Base-by-base conservation (phyloP, 2,888 invertebrate genomes). In the Liopterus haemorrhoidalis region DNA sequence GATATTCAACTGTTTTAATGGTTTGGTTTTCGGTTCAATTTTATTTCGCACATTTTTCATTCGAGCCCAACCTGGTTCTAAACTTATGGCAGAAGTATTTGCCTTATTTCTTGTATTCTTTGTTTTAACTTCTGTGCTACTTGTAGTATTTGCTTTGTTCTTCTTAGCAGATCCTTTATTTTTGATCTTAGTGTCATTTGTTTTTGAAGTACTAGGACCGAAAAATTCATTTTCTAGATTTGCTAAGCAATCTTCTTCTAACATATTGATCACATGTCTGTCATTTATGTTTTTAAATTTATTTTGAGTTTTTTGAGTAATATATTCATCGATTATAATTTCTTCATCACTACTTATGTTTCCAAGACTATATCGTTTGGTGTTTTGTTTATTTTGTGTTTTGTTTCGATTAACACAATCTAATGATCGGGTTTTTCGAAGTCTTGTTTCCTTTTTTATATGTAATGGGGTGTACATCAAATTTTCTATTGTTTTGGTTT, bases 231-330 rank as follows among this genome's bases (percentile, higher is more conserved):
- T 48, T 32, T 62, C 61, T n/a, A 62, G 37, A 42, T 54, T 55
- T 28, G 55, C 50, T 20, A 63, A 50, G 48, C 54, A 60, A 36
- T 59, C 54, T 27, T 61, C 58, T 52, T 63, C 64, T 9, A 61
- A 48, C 35, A 61, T 49, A 46, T 59, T 48, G n/a, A 57, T 44
- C 5, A 60, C 27, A 20, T 56, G 53, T 5, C 53, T 54, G 43
- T 55, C 55, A 33, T 58, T 52, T 5, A 31, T 36, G 44, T 52
- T 46, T 24, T 47, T 48, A n/a, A 51, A 35, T 25, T 49, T 27
- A 4, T 44, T 16, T 15, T 56, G 20, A 1, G 31, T 56, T 18
- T 54, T 53, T 32, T 58, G 56, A 11, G 55, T 58, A 20, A 53
- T 53, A 30, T 46, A 32, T 35, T 58, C 57, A 28, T 59, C 58